phyloP scores from a whole-genome alignment of 2,888 invertebrate genomes.

The Volucella inflata region DNA sequence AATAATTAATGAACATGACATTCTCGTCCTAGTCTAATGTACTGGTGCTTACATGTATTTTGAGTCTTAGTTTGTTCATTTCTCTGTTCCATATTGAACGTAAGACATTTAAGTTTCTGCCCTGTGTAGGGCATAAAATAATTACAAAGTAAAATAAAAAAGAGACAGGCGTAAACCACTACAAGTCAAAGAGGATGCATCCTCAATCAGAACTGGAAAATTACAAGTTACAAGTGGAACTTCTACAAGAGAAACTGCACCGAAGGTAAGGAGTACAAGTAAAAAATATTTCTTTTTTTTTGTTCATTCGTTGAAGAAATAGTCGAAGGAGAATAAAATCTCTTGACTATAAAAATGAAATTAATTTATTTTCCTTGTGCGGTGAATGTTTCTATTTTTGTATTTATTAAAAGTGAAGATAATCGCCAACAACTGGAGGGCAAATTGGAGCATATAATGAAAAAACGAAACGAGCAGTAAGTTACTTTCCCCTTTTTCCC shows the following conservation, averaged over 20 bases:
- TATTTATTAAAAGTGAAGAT: constrained; percentile 83
- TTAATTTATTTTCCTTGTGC: constrained; percentile 54
- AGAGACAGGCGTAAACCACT: constrained; percentile 20
- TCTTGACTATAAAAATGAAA: constrained; percentile 59
- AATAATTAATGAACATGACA: constrained; percentile 74
- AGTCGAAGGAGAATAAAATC: constrained; percentile 34
- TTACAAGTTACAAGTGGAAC: constrained; percentile 83
- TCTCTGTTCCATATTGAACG: constrained; percentile 54
- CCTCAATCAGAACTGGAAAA: constrained; percentile 83
- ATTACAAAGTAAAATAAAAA: constrained; percentile 32
- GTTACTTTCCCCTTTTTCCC: constrained; percentile 69
- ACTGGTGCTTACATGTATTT: constrained; percentile 33
- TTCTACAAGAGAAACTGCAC: constrained; percentile 82
- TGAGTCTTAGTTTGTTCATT: constrained; percentile 65
- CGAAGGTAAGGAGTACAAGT: constrained; percentile 79
- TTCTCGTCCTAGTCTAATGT: constrained; percentile 58
- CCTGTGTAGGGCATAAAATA: constrained; percentile 37
- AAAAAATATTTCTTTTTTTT: not conserved
- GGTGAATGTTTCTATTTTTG: constrained; percentile 54
- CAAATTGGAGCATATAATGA: constrained; percentile 85
- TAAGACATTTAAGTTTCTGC: constrained; percentile 37
- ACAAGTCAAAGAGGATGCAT: constrained; percentile 78
- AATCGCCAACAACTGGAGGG: constrained; percentile 85
- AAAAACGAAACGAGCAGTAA: constrained; percentile 85
- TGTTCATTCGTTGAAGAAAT: constrained; percentile 31